Evolutionary conservation across 2,888 invertebrate genomes (phyloP).

Genomic region (Cephus rjabovi): DNA sequence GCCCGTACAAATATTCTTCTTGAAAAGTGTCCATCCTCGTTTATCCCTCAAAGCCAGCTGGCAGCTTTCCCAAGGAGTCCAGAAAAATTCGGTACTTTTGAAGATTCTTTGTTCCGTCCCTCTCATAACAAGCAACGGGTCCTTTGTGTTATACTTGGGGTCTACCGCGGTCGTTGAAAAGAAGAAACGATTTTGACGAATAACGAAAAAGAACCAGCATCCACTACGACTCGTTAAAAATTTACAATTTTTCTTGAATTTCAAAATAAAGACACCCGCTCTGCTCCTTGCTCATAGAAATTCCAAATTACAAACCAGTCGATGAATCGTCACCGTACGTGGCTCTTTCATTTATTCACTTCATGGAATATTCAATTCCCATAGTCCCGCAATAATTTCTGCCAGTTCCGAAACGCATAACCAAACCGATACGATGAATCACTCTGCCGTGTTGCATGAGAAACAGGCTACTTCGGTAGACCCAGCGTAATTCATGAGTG

Average conservation of each 20-base stretch:
- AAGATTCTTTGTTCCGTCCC: background rate
- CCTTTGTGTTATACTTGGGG: background rate
- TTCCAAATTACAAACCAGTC: background rate
- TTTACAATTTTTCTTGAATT: background rate
- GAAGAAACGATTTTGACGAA: background rate
- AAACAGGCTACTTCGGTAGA: background rate
- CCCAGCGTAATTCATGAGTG: background rate
- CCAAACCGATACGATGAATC: background rate
- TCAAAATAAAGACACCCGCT: background rate
- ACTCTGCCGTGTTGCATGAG: background rate
- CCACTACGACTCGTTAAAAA: background rate
- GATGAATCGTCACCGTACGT: background rate
- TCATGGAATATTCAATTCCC: background rate
- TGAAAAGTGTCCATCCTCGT: background rate
- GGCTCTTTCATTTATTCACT: background rate
- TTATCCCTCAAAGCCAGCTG: background rate
- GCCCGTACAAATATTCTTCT: background rate
- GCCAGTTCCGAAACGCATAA: background rate
- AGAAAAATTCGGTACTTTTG: background rate
- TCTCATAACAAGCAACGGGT: background rate
- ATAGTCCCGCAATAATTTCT: background rate
- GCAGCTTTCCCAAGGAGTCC: background rate
- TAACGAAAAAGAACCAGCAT: background rate
- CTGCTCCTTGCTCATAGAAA: background rate
- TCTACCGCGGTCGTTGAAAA: background rate